Conservation (phyloP, 30 jellyfish, hydroid and myxozoan species). For the Morbakka virulenta region DNA sequence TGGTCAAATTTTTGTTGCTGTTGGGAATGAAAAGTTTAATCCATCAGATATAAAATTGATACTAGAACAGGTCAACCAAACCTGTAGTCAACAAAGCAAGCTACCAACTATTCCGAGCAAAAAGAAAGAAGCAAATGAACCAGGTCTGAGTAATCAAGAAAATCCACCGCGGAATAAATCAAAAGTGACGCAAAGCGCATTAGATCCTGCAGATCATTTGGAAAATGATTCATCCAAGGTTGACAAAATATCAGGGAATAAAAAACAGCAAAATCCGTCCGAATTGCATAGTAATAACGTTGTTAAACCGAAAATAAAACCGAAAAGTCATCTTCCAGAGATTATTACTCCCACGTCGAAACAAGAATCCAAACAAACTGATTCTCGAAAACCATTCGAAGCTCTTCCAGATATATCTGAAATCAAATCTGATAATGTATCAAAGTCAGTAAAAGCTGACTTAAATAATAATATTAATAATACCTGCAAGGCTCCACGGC, state of each 20-base stretch:
- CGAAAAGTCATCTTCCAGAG: background rate
- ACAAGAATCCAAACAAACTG: background rate
- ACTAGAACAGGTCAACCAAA: conserved; percentile 37
- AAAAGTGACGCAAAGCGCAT: background rate
- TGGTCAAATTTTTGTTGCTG: conserved; percentile 81
- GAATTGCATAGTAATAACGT: background rate
- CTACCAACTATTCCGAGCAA: background rate
- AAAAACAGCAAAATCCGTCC: background rate
- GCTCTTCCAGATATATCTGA: background rate
- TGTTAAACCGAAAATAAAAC: background rate
- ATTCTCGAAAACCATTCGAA: too few relatives aligned
- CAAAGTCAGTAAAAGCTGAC: too few relatives aligned
- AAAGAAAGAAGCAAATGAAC: background rate
- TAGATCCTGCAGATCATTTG: background rate
- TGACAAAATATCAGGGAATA: too few relatives aligned
- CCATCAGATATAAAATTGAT: conserved; percentile 57
- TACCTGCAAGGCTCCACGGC: background rate
- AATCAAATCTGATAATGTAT: background rate
- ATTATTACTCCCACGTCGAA: background rate
- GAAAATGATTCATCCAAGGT: background rate
- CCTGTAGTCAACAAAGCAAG: too few relatives aligned
- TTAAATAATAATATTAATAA: too few relatives aligned
- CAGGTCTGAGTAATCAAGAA: conserved; percentile 17
- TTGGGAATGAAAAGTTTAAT: conserved; percentile 87
- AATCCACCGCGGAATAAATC: background rate